phyloP scores from a whole-genome alignment of 2,113 vertebrate species.

The Anhinga rufa region DNA sequence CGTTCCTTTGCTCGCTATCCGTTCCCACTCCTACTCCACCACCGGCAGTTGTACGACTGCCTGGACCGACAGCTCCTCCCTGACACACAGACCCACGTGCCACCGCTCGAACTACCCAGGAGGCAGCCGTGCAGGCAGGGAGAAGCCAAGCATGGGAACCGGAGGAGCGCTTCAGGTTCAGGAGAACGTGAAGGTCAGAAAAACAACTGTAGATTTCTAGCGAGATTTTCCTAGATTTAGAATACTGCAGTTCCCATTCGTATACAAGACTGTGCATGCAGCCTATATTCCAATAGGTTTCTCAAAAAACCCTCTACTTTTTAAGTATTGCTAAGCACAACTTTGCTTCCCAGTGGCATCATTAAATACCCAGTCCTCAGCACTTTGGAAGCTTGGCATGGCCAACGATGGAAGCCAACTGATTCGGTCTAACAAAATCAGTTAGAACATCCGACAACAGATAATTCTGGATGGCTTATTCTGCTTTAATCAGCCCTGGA shows the following conservation, averaged over 20 bases:
- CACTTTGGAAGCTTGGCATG: background rate
- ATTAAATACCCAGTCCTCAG: background rate
- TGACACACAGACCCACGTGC: background rate
- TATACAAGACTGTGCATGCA: fast-evolving
- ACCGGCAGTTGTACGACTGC: background rate
- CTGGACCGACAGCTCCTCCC: background rate
- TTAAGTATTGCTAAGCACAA: background rate
- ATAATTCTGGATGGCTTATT: background rate
- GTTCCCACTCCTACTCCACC: background rate
- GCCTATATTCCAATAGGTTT: fast-evolving
- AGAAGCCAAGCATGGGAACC: background rate
- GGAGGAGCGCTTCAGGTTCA: background rate
- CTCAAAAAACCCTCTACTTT: background rate
- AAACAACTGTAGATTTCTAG: background rate
- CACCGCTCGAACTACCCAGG: fast-evolving
- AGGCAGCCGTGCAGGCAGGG: background rate
- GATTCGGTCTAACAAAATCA: fast-evolving
- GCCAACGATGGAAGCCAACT: fast-evolving
- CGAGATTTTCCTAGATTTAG: background rate
- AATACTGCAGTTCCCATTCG: background rate
- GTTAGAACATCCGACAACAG: background rate
- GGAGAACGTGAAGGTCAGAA: background rate
- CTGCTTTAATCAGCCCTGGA: background rate
- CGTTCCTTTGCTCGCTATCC: background rate
- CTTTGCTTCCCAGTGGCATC: background rate